phyloP scores from a whole-genome alignment of 2,888 invertebrate species.

The Orgyia antiqua region DNA sequence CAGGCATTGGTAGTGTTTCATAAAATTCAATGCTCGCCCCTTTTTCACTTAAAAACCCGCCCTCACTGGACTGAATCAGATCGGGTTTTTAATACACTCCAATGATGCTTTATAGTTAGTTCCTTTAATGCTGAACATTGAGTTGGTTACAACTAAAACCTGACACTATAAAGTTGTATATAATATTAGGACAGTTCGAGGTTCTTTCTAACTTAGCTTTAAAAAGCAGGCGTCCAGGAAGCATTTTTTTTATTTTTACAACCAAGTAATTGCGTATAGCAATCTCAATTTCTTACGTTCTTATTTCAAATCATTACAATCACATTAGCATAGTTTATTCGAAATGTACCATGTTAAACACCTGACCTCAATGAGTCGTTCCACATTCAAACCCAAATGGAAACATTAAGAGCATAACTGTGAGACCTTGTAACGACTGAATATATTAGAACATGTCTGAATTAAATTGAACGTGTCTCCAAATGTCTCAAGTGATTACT shows the following conservation, averaged over 20 bases:
- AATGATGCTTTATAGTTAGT: too few relatives aligned
- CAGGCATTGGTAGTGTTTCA: slow-evolving; percentile 30
- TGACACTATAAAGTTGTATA: too few relatives aligned
- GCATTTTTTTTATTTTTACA: too few relatives aligned
- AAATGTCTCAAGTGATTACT: slow-evolving; percentile 37
- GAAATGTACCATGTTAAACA: slow-evolving; percentile 19
- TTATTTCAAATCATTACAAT: slow-evolving; percentile 7
- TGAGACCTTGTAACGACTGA: slow-evolving; percentile 29
- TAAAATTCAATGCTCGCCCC: slow-evolving; percentile 28
- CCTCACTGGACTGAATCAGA: slow-evolving; percentile 26
- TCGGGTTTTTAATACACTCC: slow-evolving; percentile 28
- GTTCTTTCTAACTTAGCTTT: too few relatives aligned
- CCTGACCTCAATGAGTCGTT: slow-evolving; percentile 26
- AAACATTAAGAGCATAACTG: slow-evolving; percentile 26
- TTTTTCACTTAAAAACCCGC: slow-evolving; percentile 22
- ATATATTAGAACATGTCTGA: slow-evolving; percentile 40
- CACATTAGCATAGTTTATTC: slow-evolving; percentile 16
- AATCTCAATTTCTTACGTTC: too few relatives aligned
- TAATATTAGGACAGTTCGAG: too few relatives aligned
- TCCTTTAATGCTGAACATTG: too few relatives aligned
- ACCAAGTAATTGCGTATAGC: too few relatives aligned
- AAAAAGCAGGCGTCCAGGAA: too few relatives aligned
- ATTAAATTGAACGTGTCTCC: slow-evolving; percentile 39
- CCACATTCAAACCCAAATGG: slow-evolving; percentile 18
- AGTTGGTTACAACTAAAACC: too few relatives aligned